Base-by-base conservation (phyloP, 1,140 invertebrate species). In the Panonychus citri region DNA sequence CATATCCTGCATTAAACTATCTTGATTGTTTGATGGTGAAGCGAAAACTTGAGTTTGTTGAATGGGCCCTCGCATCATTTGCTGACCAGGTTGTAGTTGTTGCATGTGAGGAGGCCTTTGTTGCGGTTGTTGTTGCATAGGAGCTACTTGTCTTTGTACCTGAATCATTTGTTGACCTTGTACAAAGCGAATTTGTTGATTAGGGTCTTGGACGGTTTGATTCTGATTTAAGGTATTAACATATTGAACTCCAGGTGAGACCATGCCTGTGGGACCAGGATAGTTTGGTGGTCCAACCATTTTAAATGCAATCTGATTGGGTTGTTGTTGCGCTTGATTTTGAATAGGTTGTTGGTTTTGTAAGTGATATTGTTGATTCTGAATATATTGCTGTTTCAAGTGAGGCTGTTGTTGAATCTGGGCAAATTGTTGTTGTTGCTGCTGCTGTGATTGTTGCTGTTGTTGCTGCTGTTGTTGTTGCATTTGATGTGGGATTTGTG, bases 401-500 rank as follows among this genome's bases (percentile, higher is more conserved):
- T 34, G 30, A 34, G 30, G 12, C 12, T 34, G 30, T 34, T 34
- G 30, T 12, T 34, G 30, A 12, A 34, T 34, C 30, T 34, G 30
- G 5, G 30, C 12, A 8, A 34, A 77, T 76, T 34, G 30, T 34
- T 34, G 30, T 34, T 34, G 30, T 34, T 4, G 30, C 12, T 34
- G 30, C 4, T 5, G 30, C 12, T 34, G 30, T 34, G 30, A 12
- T 34, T 34, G 30, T 1, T 69, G 71, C 39, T 52, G 55, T 66
- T 74, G 67, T 27, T 75, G 70, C 4, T 72, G 68, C 57, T 76
- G 74, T 34, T 76, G 62, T 5, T 73, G 54, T 3, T 79, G 65
- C 58, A 76, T 77, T 46, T 5, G 30, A 7, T 34, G 30, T 0
- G 30, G 30, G n/a, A n/a, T n/a, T n/a, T n/a, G n/a, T n/a, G n/a